A percentile compares a stretch with the other conserved stretches of the same genome.
Conservation (phyloP, 1,140 invertebrate species). For the Xylocopa sonorina region DNA sequence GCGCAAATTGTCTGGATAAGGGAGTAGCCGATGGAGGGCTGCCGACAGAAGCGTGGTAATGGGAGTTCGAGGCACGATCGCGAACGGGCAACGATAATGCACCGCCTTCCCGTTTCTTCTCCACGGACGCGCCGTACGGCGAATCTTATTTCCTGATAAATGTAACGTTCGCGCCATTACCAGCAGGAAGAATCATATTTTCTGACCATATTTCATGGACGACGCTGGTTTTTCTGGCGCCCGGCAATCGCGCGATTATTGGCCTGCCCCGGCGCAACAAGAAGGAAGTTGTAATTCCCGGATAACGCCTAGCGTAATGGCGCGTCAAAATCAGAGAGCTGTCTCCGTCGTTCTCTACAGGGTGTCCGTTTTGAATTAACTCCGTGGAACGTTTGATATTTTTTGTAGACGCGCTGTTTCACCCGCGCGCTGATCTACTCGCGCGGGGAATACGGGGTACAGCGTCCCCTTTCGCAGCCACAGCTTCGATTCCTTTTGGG, state of each 20-base stretch:
- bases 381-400: no score
- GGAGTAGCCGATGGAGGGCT: not conserved
- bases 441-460: no score
- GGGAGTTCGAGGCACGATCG: conserved; percentile 37
- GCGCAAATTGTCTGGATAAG: conserved; percentile 45
- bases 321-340: conserved; percentile 22
- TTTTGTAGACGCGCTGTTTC: no score
- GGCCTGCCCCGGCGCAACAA: not conserved
- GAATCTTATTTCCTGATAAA: conserved; percentile 26
- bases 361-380: no score
- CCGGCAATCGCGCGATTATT: not conserved
- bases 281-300: conserved; percentile 34
- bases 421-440: no score
- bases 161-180: conserved; percentile 21
- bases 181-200: conserved; percentile 25
- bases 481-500: no score
- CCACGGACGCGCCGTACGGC: not conserved
- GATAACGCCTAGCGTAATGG: conserved; percentile 1
- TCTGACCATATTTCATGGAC: conserved; percentile 17
- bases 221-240: not conserved
- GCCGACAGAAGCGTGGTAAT: conserved; percentile 48
- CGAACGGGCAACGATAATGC: conserved; percentile 30
- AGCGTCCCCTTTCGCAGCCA: no score
- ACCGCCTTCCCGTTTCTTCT: conserved; percentile 2
- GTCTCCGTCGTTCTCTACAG: not conserved